Conservation (phyloP, 2,113 vertebrate genomes). For the Paratilapia polleni region DNA sequence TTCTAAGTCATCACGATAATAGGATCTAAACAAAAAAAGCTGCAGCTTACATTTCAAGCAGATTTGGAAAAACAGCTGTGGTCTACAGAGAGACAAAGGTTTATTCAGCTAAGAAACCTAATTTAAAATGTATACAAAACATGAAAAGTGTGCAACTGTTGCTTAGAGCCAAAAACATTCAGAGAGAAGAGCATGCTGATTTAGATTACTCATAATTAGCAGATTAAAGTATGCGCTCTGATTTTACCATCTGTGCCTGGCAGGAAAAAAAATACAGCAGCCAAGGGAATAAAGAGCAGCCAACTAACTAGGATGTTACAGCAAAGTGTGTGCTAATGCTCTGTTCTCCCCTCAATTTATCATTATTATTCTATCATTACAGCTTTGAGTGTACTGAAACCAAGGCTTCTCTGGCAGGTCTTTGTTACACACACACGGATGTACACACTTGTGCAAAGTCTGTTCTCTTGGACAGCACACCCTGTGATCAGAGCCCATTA, state of each 20-base stretch:
- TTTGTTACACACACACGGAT: conserved; percentile 15
- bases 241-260: conserved; percentile 40
- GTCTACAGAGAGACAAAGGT: neutral
- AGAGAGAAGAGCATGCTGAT: neutral
- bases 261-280: conserved; percentile 10
- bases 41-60: neutral
- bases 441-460: conserved; percentile 23
- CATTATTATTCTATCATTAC: conserved; percentile 36
- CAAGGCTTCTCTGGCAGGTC: conserved; percentile 20
- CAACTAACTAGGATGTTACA: conserved; percentile 23
- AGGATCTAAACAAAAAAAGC: neutral
- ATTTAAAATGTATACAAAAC: neutral
- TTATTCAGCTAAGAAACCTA: neutral
- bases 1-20: neutral
- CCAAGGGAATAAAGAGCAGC: conserved; percentile 33
- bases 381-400: conserved; percentile 20
- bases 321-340: neutral
- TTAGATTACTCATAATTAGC: conserved; percentile 35
- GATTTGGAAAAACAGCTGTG: neutral
- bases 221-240: conserved; percentile 6
- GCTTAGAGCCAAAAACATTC: conserved; percentile 8
- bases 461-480: conserved; percentile 33
- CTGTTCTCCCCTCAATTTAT: conserved; percentile 24
- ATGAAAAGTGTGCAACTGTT: neutral
- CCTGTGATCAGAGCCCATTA: conserved; percentile 42